phyloP scores from a whole-genome alignment of 2,888 invertebrate species.

The Drosophila meridionalis region DNA sequence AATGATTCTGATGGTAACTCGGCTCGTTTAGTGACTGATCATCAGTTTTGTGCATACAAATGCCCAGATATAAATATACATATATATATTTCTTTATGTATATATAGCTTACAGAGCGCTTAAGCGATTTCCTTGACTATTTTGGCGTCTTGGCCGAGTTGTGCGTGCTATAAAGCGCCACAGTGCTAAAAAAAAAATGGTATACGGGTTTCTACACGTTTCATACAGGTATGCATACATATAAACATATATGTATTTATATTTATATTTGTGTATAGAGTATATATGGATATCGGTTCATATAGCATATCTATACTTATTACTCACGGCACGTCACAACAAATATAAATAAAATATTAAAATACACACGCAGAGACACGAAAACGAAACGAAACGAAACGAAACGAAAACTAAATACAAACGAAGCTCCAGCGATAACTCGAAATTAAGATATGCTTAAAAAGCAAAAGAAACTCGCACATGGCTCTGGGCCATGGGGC shows the following conservation, averaged over 20 bases:
- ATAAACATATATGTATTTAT: neutral
- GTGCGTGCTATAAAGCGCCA: conserved; percentile 63
- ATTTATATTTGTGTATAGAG: conserved; percentile 8
- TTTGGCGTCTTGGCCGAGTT: conserved; percentile 62
- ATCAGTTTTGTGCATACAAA: conserved; percentile 61
- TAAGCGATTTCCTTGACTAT: conserved; percentile 59
- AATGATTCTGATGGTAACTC: conserved; percentile 29
- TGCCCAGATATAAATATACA: conserved; percentile 14
- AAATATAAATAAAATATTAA: conserved; percentile 75
- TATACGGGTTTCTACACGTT: conserved; percentile 65
- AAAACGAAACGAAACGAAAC: conserved; percentile 53
- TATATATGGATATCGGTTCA: conserved; percentile 13
- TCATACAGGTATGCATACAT: conserved; percentile 31
- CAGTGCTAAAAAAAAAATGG: conserved; percentile 48
- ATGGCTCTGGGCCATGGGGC: conserved; percentile 39
- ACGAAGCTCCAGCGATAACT: conserved; percentile 58
- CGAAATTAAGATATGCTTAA: conserved; percentile 78
- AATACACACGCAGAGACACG: conserved; percentile 42
- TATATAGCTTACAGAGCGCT: conserved; percentile 27
- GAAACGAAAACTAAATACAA: conserved; percentile 66
- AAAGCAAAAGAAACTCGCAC: conserved; percentile 67
- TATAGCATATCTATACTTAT: conserved; percentile 72
- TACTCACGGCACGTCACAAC: conserved; percentile 81
- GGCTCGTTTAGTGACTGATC: conserved; percentile 45
- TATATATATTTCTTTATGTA: neutral